Conservation (phyloP, 2,113 vertebrate genomes). For the Anolis sagrei region DNA sequence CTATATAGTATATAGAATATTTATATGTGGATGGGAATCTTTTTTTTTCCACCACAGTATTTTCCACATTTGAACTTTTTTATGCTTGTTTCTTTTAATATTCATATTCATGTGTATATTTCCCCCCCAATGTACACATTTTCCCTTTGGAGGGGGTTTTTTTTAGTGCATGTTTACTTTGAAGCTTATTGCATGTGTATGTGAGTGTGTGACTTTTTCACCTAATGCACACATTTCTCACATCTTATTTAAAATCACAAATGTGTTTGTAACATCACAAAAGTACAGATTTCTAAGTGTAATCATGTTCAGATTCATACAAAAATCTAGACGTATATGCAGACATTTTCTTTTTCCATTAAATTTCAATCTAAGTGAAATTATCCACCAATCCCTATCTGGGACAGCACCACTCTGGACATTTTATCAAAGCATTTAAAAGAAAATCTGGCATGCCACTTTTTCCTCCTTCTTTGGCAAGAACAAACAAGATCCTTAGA, state of each 20-base stretch:
- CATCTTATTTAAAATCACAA: neutral
- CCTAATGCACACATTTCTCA: neutral
- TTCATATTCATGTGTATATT: neutral
- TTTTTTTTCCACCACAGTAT: no score
- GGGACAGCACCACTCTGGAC: neutral
- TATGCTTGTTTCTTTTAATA: no score
- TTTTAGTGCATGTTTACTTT: no score
- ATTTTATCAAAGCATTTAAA: neutral
- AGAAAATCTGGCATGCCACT: neutral
- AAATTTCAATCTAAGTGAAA: neutral
- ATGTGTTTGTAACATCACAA: neutral
- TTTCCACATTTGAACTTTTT: no score
- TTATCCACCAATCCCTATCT: neutral
- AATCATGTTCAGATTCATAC: neutral
- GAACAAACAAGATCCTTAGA: neutral
- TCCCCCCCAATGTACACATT: no score
- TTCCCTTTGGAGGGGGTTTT: no score
- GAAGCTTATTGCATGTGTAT: no score
- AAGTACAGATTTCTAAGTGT: neutral
- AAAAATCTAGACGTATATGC: neutral
- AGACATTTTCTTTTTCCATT: neutral
- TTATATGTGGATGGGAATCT: no score
- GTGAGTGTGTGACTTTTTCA: neutral
- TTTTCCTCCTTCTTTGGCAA: neutral
- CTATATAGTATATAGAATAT: no score